A percentile compares a stretch with the other conserved stretches of the same genome.
These are phyloP conservation scores for Chorisops tibialis DNA, from an alignment of 2,888 invertebrate species.

Conservation along the genomic window DNA sequence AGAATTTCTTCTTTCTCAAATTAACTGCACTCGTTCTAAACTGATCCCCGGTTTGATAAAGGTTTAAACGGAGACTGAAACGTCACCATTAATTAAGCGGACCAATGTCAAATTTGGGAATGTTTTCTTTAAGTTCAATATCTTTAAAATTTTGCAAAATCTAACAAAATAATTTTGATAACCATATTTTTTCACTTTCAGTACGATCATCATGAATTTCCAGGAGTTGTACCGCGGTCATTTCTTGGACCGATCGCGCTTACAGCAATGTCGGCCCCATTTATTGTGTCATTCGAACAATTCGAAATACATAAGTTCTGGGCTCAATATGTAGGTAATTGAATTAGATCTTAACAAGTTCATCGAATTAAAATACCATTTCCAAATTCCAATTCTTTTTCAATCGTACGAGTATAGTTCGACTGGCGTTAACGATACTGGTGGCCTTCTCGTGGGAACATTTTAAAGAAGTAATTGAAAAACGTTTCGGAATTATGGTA, in stretches of 20 bases:
- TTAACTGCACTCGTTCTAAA: too few relatives aligned
- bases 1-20: too few relatives aligned
- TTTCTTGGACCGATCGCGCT: constrained; percentile 89
- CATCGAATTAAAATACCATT: background rate
- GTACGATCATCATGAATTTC: constrained; percentile 98
- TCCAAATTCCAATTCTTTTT: background rate
- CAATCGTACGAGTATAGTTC: constrained; percentile 59
- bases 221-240: constrained; percentile 95
- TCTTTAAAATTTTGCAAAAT: too few relatives aligned
- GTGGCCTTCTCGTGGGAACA: constrained; percentile 73
- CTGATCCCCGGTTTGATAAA: too few relatives aligned
- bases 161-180: too few relatives aligned
- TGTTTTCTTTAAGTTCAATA: too few relatives aligned
- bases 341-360: constrained; percentile 21
- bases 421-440: constrained; percentile 71
- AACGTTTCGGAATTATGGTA: constrained; percentile 74
- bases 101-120: too few relatives aligned
- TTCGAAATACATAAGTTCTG: constrained; percentile 77
- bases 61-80: too few relatives aligned
- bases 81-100: too few relatives aligned
- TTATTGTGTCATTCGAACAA: constrained; percentile 64
- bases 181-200: constrained; percentile 52
- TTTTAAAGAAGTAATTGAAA: constrained; percentile 70
- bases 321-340: constrained; percentile 83
- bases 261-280: constrained; percentile 73